These are phyloP conservation scores for Ceratotherium simum DNA, from an alignment of 2,113 vertebrate species.

Conservation along the genomic window DNA sequence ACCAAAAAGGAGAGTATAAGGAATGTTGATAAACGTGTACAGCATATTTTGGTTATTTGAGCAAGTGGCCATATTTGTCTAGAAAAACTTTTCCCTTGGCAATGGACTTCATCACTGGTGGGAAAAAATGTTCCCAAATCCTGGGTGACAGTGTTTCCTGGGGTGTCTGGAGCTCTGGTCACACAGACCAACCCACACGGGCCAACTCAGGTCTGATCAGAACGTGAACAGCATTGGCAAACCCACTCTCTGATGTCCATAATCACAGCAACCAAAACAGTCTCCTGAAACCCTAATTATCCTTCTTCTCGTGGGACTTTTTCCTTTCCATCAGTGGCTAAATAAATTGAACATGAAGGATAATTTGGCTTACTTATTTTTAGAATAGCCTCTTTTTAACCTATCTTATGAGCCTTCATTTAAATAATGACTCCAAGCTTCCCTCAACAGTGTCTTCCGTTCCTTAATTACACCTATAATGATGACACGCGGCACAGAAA, in stretches of 20 bases:
- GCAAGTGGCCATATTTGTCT: neutral
- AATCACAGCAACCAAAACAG: neutral
- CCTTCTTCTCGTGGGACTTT: neutral
- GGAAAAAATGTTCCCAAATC: neutral
- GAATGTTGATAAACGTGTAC: fast-evolving
- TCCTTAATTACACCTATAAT: neutral
- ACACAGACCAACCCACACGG: neutral
- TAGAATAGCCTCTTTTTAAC: neutral
- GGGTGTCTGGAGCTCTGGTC: neutral
- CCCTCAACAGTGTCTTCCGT: neutral
- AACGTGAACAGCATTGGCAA: fast-evolving
- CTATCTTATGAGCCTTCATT: neutral
- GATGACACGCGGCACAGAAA: neutral
- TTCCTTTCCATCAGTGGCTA: neutral
- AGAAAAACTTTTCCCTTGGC: neutral
- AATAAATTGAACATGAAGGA: neutral
- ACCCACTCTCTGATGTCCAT: too few species aligned
- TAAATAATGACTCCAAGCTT: neutral
- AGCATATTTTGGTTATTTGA: neutral
- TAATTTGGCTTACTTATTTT: neutral
- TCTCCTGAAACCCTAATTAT: neutral
- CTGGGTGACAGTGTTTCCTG: neutral
- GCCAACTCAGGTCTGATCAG: too few species aligned
- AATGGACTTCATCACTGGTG: fast-evolving
- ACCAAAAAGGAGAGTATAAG: neutral